A percentile compares a stretch with the other conserved stretches of the same genome.
These are phyloP conservation scores for Macrotis lagotis DNA, from an alignment of 2,113 vertebrate species.

Conservation along the genomic window DNA sequence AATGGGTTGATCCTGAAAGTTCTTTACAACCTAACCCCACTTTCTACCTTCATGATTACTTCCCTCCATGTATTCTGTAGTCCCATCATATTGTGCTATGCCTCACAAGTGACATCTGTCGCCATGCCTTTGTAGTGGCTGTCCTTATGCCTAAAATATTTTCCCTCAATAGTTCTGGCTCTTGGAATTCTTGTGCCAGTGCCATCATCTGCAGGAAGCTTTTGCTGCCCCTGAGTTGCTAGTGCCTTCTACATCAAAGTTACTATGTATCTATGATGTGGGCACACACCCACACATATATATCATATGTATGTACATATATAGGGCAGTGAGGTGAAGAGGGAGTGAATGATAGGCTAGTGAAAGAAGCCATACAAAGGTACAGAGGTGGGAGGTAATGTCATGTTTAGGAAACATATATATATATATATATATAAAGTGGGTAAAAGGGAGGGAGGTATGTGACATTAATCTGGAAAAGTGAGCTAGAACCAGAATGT, in stretches of 20 bases:
- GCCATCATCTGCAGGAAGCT: not conserved
- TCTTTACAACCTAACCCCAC: not conserved
- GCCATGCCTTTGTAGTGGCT: not conserved
- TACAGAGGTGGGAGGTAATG: not conserved
- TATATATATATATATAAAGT: too few species aligned
- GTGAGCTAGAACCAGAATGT: not conserved
- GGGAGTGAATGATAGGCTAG: not conserved
- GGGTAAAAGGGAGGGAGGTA: not conserved
- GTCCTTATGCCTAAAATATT: not conserved
- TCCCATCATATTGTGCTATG: not conserved
- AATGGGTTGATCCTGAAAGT: not conserved
- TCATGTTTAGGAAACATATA: not conserved
- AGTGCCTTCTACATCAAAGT: not conserved
- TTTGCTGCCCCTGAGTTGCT: not conserved
- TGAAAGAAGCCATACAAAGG: not conserved
- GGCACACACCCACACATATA: too few species aligned
- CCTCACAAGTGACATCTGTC: not conserved
- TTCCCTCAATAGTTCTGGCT: not conserved
- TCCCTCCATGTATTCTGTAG: not conserved
- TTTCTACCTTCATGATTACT: not conserved
- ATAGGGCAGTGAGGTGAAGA: not conserved
- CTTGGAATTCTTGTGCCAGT: not conserved
- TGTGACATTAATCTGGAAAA: not conserved
- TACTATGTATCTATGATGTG: not conserved
- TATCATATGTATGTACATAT: not conserved